Evolutionary conservation across 2,888 invertebrate genomes (phyloP).

Genomic region (Drosophila nr. perissopoda): DNA sequence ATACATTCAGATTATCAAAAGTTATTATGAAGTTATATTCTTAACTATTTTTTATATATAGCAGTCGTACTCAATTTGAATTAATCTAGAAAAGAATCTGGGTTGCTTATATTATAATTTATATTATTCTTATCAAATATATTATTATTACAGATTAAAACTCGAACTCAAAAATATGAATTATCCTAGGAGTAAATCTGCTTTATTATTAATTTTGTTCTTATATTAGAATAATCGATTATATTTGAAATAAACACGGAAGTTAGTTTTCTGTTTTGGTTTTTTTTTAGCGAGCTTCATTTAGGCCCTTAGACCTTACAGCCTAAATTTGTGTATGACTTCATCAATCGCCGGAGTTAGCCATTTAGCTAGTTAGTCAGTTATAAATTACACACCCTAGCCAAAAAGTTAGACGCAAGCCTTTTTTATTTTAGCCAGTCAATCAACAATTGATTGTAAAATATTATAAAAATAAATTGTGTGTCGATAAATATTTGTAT

Average conservation of each 20-base stretch:
- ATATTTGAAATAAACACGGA: background rate
- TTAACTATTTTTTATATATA: no score
- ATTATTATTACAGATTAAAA: background rate
- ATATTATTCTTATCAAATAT: no score
- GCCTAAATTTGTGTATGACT: conserved; percentile 39
- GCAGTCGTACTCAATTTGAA: no score
- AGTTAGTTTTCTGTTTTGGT: background rate
- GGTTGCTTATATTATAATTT: no score
- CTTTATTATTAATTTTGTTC: background rate
- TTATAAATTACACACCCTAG: conserved; percentile 34
- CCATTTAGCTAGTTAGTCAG: background rate
- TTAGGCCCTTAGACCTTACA: conserved; percentile 25
- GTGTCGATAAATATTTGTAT: background rate
- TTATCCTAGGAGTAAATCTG: background rate
- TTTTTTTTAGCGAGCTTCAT: background rate
- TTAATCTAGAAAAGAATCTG: no score
- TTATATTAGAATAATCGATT: background rate
- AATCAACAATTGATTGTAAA: conserved; percentile 69
- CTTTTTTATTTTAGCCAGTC: conserved; percentile 41
- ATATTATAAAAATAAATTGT: conserved; percentile 22
- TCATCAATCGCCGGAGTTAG: conserved; percentile 32
- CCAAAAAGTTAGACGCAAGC: conserved; percentile 16
- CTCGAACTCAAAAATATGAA: background rate
- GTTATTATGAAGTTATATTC: no score
- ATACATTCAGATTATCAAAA: no score